Conservation (phyloP, 2,797 vertebrate species). For the Eulemur rubriventer region DNA sequence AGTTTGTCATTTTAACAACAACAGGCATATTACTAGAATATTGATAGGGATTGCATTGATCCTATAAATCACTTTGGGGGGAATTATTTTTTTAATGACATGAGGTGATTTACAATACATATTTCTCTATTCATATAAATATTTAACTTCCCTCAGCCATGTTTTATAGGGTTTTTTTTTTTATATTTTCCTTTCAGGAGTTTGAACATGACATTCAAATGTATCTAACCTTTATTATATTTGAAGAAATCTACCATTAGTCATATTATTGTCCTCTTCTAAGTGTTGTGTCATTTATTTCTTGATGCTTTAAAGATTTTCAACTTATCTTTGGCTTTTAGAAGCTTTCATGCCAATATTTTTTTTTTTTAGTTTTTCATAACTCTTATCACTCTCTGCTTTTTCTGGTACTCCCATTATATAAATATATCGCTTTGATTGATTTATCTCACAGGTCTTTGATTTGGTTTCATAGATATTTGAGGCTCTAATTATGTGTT, state of each 20-base stretch:
- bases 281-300: background rate
- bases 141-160: background rate
- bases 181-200: background rate
- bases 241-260: background rate
- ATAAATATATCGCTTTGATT: background rate
- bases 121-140: background rate
- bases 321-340: background rate
- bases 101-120: background rate
- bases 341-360: background rate
- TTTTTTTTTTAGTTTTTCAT: background rate
- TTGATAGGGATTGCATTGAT: background rate
- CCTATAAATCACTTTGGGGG: background rate
- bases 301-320: background rate
- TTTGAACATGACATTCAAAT: background rate
- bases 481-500: background rate
- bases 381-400: background rate
- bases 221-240: background rate
- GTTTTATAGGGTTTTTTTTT: background rate
- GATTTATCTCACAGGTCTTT: background rate
- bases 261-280: background rate
- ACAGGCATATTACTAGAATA: background rate
- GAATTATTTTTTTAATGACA: background rate
- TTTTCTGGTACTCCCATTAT: background rate
- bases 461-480: background rate
- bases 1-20: background rate